A percentile compares a stretch with the other conserved stretches of the same genome.
phyloP scores from a whole-genome alignment of 1,140 invertebrate genomes.

The Phortica variegata region DNA sequence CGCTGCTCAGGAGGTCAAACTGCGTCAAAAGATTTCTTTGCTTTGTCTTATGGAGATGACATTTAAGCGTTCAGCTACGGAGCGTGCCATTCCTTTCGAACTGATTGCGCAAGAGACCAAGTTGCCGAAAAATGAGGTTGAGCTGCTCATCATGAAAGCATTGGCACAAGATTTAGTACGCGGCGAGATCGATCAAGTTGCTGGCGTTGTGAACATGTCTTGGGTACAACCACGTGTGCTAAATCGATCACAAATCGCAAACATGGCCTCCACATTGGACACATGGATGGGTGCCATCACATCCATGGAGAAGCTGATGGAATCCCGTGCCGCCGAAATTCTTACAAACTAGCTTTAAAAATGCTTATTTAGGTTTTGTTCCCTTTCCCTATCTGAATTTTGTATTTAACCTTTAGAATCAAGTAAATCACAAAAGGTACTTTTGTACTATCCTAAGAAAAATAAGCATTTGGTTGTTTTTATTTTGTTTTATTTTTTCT shows the following conservation, averaged over 20 bases:
- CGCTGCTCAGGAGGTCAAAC: slow-evolving; percentile 76
- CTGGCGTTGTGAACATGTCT: slow-evolving; percentile 74
- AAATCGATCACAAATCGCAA: slow-evolving; percentile 71
- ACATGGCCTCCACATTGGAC: slow-evolving; percentile 77
- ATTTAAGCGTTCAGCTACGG: slow-evolving; percentile 70
- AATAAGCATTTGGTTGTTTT: too few relatives aligned
- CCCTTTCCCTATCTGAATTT: too few relatives aligned
- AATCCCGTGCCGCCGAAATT: slow-evolving; percentile 81
- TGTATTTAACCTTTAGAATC: too few relatives aligned
- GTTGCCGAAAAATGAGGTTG: slow-evolving; percentile 83
- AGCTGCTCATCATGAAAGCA: slow-evolving; percentile 97
- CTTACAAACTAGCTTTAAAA: slow-evolving; percentile 62
- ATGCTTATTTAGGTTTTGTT: too few relatives aligned
- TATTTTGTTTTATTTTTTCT: too few relatives aligned
- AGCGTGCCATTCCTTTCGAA: slow-evolving; percentile 80
- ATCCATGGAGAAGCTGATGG: slow-evolving; percentile 77
- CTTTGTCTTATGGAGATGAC: slow-evolving; percentile 96
- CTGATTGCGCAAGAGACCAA: slow-evolving; percentile 88
- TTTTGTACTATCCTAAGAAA: too few relatives aligned
- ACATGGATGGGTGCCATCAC: slow-evolving; percentile 81
- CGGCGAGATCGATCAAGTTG: slow-evolving; percentile 94
- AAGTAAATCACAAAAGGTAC: too few relatives aligned
- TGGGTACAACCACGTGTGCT: slow-evolving; percentile 92
- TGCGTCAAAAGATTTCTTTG: slow-evolving; percentile 91
- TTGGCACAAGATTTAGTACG: slow-evolving; percentile 90